Percentiles rank a stretch among this genome's conserved stretches.
Evolutionary conservation across 2,797 vertebrate genomes (phyloP).

Genomic region (Hippoglossus hippoglossus): DNA sequence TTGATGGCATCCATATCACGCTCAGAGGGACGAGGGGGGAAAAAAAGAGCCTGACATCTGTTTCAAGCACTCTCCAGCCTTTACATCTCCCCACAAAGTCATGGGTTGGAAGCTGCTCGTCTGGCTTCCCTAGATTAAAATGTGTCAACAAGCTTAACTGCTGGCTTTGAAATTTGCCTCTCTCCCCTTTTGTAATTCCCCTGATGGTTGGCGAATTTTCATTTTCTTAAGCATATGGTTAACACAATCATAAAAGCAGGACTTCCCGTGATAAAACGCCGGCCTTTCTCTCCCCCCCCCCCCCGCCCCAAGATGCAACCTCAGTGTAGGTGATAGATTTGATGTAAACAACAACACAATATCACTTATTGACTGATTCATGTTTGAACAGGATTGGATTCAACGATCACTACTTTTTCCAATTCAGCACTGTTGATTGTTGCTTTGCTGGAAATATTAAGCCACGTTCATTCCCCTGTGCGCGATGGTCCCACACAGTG

Average conservation of each 20-base stretch:
- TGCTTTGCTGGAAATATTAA: conserved; percentile 37
- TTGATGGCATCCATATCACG: conserved; percentile 78
- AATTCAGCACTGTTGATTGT: conserved; percentile 14
- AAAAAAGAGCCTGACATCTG: conserved; percentile 71
- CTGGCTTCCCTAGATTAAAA: conserved; percentile 83
- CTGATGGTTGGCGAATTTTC: conserved; percentile 70
- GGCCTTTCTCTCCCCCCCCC: conserved; percentile 3
- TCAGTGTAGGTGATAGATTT: conserved; percentile 5
- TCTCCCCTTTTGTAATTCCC: conserved; percentile 69
- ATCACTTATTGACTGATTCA: neutral
- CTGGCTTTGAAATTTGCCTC: conserved; percentile 77
- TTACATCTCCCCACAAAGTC: conserved; percentile 77
- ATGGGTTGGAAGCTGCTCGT: conserved; percentile 71
- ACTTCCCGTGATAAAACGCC: conserved; percentile 56
- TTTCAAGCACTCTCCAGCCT: conserved; percentile 78
- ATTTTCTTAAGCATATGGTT: conserved; percentile 76
- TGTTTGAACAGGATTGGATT: neutral
- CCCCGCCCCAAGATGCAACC: conserved; percentile 1
- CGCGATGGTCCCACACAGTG: conserved; percentile 53
- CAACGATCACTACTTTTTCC: neutral
- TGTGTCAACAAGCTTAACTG: conserved; percentile 81
- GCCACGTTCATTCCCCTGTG: conserved; percentile 34
- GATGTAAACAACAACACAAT: conserved; percentile 21
- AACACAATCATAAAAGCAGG: conserved; percentile 52
- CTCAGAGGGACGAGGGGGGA: conserved; percentile 58